Evolutionary conservation across 23 tunicate species (phyloP).

Genomic region (Halocynthia roretzi): DNA sequence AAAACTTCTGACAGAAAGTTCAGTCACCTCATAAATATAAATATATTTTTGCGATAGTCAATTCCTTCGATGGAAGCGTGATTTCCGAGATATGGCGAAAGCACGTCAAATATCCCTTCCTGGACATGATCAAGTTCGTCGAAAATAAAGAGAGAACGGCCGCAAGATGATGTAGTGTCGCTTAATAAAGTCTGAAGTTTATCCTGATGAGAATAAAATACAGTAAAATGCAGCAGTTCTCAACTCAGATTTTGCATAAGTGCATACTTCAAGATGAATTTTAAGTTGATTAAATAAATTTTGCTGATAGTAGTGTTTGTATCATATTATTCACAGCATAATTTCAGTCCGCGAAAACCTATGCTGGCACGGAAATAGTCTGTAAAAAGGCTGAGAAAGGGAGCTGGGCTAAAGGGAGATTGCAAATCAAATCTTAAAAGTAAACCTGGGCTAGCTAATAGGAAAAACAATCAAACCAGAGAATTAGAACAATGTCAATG

Average conservation of each 20-base stretch:
- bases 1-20: no score
- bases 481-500: no score
- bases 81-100: constrained; percentile 51
- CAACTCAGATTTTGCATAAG: background rate
- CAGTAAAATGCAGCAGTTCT: background rate
- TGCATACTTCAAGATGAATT: no score
- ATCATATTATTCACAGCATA: no score
- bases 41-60: constrained; percentile 62
- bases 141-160: constrained; percentile 61
- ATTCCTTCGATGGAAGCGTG: constrained; percentile 42
- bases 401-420: background rate
- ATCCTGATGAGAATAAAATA: constrained; percentile 20
- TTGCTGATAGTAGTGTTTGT: no score
- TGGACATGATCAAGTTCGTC: constrained; percentile 90
- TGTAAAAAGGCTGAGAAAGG: no score
- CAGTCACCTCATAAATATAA: constrained; percentile 48
- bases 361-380: no score
- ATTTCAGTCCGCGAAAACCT: no score
- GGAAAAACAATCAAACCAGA: no score
- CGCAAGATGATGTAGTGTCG: constrained; percentile 50
- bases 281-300: no score
- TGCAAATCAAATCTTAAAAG: background rate
- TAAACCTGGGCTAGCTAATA: no score
- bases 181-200: constrained; percentile 53
- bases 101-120: constrained; percentile 50